Evolutionary conservation across 23 tunicate genomes (phyloP).

Genomic region (Diplosoma virens): DNA sequence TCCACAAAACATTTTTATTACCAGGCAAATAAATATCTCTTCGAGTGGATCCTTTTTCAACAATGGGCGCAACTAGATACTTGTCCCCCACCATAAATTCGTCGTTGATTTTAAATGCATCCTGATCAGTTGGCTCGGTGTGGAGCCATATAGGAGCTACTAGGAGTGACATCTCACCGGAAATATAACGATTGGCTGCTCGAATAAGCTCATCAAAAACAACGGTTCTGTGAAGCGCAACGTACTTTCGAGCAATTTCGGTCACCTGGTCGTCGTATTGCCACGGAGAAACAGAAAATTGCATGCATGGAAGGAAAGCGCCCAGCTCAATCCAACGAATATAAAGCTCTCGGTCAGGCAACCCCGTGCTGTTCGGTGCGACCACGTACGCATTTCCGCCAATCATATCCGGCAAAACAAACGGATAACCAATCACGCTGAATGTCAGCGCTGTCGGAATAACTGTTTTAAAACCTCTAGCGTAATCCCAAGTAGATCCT

Average conservation of each 20-base stretch:
- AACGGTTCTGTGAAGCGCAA: conserved; percentile 46
- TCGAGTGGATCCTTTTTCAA: conserved; percentile 14
- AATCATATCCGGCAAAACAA: conserved; percentile 86
- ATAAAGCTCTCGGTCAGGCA: conserved; percentile 68
- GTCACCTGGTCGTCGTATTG: conserved; percentile 67
- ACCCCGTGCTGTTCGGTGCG: conserved; percentile 3
- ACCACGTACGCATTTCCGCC: conserved; percentile 78
- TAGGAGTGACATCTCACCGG: conserved; percentile 34
- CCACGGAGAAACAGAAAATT: conserved; percentile 88
- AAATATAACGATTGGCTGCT: conserved; percentile 34
- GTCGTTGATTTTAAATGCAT: conserved; percentile 40
- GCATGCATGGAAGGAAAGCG: conserved; percentile 76
- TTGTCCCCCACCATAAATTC: conserved; percentile 70
- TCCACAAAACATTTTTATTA: conserved; percentile 9
- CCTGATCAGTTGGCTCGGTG: conserved; percentile 24
- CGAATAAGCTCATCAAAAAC: conserved; percentile 42
- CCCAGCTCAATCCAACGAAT: conserved; percentile 75
- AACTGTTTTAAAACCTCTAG: conserved; percentile 61
- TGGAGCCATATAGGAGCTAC: conserved; percentile 54
- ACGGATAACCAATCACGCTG: conserved; percentile 72
- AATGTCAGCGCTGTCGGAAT: conserved; percentile 79
- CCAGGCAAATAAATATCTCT: conserved; percentile 71
- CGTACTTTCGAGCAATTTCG: conserved; percentile 39
- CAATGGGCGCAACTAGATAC: conserved; percentile 78
- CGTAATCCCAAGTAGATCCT: conserved; percentile 57